Evolutionary conservation across 2,797 vertebrate genomes (phyloP).

Genomic region (Furcifer pardalis): DNA sequence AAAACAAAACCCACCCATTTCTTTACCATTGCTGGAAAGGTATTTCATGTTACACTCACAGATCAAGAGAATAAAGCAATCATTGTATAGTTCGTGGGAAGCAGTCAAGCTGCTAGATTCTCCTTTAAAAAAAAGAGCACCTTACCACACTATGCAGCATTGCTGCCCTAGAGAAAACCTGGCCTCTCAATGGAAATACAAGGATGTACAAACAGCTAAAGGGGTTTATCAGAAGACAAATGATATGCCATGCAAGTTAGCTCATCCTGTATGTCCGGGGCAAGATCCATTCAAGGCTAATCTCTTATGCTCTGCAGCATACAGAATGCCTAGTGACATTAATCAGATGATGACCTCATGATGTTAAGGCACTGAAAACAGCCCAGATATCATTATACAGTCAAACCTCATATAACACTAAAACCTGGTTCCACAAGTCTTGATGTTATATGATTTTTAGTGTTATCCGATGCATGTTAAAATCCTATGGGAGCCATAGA

Average conservation of each 20-base stretch:
- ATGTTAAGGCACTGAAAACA: not conserved
- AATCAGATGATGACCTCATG: fast-evolving
- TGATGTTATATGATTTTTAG: too few relatives aligned
- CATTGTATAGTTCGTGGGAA: conserved; percentile 11
- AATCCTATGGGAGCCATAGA: too few relatives aligned
- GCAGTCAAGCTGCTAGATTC: conserved; percentile 36
- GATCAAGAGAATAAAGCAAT: conserved; percentile 59
- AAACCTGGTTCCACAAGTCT: too few relatives aligned
- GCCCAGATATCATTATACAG: not conserved
- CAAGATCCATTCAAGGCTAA: too few relatives aligned
- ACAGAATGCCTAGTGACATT: not conserved
- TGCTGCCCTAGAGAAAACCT: not conserved
- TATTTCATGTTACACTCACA: conserved; percentile 59
- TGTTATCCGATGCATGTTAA: too few relatives aligned
- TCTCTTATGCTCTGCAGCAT: too few relatives aligned
- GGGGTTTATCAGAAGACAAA: not conserved
- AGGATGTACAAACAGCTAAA: conserved; percentile 11
- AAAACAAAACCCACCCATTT: too few relatives aligned
- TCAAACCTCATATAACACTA: too few relatives aligned
- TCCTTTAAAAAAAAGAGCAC: not conserved
- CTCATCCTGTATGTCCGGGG: too few relatives aligned
- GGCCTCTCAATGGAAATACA: conserved; percentile 3
- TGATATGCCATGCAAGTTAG: conserved; percentile 1
- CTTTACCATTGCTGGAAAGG: conserved; percentile 32
- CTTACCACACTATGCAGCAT: conserved; percentile 15